Base-by-base conservation (phyloP, 2,113 vertebrate genomes). In the Lophura nycthemera region DNA sequence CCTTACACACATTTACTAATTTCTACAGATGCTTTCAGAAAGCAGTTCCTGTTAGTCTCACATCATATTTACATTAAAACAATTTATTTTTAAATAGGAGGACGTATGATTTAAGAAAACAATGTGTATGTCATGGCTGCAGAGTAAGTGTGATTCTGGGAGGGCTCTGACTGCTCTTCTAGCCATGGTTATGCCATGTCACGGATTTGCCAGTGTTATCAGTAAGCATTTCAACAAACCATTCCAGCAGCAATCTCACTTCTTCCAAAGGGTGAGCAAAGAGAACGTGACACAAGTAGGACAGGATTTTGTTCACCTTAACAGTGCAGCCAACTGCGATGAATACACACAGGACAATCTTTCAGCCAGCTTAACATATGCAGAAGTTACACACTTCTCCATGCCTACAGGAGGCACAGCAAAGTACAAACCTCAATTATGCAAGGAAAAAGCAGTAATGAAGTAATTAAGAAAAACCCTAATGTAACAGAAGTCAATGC, bases 221-320 rank as follows among this genome's bases (percentile, higher is more conserved):
- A 86, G 30, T 61, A 87, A 63, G 71, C 80, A 80, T 76, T 89
- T 84, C 89, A 73, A 5, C 2, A 75, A 81, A 10, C 82, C 91
- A 76, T 47, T 92, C 32, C 82, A 79, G 63, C n/a, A 59, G 36
- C 12, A 64, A 42, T 64, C 54, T 59, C 2, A 0, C 10, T 38
- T 85, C 54, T 92, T 84, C 77, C 63, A 65, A 59, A 85, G 67
- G 64, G 36, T 78, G 84, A 93, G 63, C 78, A 96, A 43, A 95
- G 25, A 95, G 89, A 89, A 91, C 75, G 50, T 92, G 92, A 95
- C 92, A 95, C 74, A 92, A 93, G 86, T 94, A 95, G 91, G 94
- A 65, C 95, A 94, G 71, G 75, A 64, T 74, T 87, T 84, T 75
- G 84, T 57, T 89, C 54, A 82, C 54, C 59, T 79, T 92, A 82